Evolutionary conservation across 2,888 invertebrate genomes (phyloP).

Genomic region (Diabrotica balteata): DNA sequence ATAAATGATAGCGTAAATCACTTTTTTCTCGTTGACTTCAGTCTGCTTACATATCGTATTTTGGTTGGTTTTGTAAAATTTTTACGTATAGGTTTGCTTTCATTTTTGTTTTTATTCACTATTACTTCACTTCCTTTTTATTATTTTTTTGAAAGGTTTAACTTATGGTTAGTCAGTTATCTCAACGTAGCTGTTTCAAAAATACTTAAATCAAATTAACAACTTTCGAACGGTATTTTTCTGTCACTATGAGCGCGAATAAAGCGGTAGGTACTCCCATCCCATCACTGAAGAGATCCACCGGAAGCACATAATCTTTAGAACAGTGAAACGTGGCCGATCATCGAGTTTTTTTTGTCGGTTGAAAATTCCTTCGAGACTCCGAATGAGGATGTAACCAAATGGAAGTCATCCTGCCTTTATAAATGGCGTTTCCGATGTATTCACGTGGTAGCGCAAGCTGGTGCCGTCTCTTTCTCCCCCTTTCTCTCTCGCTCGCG

Average conservation of each 20-base stretch:
- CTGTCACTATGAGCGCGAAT: not conserved
- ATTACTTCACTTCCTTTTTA: too few relatives aligned
- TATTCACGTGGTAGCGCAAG: conserved; percentile 38
- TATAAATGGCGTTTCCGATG: conserved; percentile 66
- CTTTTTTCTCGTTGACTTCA: too few relatives aligned
- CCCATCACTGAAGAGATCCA: conserved; percentile 11
- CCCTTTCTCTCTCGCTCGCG: conserved; percentile 9
- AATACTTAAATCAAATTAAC: too few relatives aligned
- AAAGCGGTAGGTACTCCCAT: too few relatives aligned
- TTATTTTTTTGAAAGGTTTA: too few relatives aligned
- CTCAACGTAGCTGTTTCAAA: too few relatives aligned
- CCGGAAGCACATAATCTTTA: conserved; percentile 33
- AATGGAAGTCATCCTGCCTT: conserved; percentile 60
- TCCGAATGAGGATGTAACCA: conserved; percentile 56
- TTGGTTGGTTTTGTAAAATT: too few relatives aligned
- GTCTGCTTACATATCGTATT: too few relatives aligned
- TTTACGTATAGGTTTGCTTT: too few relatives aligned
- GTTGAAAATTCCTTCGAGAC: conserved; percentile 55
- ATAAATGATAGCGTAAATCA: too few relatives aligned
- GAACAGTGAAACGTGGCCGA: conserved; percentile 34
- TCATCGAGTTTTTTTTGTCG: conserved; percentile 46
- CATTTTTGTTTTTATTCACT: too few relatives aligned
- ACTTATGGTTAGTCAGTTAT: too few relatives aligned
- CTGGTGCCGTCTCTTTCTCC: conserved; percentile 17
- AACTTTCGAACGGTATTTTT: not conserved